Evolutionary conservation across 2,888 invertebrate species (phyloP).

Genomic region (Melitaea athalia): DNA sequence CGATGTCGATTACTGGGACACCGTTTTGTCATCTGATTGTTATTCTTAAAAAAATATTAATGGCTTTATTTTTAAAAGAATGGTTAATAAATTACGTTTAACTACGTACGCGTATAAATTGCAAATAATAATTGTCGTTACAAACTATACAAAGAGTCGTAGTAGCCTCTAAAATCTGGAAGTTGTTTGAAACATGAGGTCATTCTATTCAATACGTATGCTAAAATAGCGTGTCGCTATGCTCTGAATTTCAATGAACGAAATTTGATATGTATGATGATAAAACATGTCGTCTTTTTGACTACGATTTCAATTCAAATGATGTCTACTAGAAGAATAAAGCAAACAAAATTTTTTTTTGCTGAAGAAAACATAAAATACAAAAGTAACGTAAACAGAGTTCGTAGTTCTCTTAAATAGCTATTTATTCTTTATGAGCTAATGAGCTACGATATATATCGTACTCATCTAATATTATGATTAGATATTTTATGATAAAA

Average conservation of each 20-base stretch:
- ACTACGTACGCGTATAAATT: no score
- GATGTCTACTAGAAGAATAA: neutral
- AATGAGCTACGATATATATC: no score
- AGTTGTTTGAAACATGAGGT: neutral
- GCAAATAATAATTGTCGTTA: neutral
- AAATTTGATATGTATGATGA: constrained; percentile 22
- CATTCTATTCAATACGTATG: neutral
- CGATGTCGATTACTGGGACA: neutral
- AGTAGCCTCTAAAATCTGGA: constrained; percentile 1
- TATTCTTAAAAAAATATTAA: neutral
- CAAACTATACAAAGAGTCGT: neutral
- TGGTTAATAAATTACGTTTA: no score
- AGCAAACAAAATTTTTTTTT: neutral
- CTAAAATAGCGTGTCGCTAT: neutral
- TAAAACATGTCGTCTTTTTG: constrained; percentile 11
- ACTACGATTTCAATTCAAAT: neutral
- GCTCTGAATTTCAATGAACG: constrained; percentile 21
- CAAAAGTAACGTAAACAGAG: no score
- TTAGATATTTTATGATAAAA: no score
- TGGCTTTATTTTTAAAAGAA: no score
- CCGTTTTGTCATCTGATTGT: neutral
- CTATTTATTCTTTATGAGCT: no score
- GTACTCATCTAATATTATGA: no score
- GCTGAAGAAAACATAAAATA: neutral
- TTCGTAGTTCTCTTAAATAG: no score